A percentile compares a stretch with the other conserved stretches of the same genome.
phyloP scores from a whole-genome alignment of 1,140 invertebrate genomes.

The Papilio machaon region DNA sequence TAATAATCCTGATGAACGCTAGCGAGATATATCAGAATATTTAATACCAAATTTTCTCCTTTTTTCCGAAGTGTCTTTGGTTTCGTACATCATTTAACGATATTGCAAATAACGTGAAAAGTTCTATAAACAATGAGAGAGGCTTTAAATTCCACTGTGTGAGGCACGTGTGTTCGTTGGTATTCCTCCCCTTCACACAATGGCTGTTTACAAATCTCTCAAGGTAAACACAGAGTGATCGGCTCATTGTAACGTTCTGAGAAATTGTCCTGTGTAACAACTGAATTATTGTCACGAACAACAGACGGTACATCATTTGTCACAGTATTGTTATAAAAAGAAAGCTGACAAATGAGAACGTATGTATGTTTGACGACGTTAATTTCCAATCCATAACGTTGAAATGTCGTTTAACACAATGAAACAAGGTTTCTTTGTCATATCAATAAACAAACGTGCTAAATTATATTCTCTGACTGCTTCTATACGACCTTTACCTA shows the following conservation, averaged over 20 bases:
- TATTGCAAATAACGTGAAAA: constrained; percentile 32
- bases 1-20: not conserved
- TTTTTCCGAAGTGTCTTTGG: not conserved
- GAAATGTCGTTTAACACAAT: not conserved
- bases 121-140: not conserved
- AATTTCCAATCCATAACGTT: not conserved
- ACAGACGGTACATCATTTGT: not conserved
- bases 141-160: constrained; percentile 38
- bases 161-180: constrained; percentile 37
- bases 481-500: too few relatives aligned
- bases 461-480: too few relatives aligned
- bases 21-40: not conserved
- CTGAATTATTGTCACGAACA: constrained; percentile 16
- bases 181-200: constrained; percentile 51
- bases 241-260: constrained; percentile 43
- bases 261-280: not conserved
- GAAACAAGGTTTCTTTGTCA: not conserved
- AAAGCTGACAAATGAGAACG: not conserved
- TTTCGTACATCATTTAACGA: not conserved
- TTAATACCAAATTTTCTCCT: not conserved
- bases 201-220: constrained; percentile 61
- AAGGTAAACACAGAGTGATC: constrained; percentile 60
- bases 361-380: not conserved
- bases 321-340: constrained; percentile 1
- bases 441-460: not conserved